Evolutionary conservation across 2,113 vertebrate species (phyloP).

Genomic region (Limanda limanda): DNA sequence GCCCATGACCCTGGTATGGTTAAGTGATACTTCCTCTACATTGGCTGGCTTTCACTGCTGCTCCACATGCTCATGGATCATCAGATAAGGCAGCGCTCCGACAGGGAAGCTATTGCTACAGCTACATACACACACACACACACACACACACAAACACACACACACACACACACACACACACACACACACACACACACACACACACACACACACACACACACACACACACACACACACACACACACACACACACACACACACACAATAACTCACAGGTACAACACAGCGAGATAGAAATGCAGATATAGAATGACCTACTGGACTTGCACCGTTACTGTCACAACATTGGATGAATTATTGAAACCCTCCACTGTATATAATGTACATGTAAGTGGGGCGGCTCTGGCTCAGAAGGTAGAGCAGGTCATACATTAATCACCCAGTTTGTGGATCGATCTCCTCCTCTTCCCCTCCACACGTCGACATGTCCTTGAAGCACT

Average conservation of each 20-base stretch:
- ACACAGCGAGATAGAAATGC: background rate
- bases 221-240: background rate
- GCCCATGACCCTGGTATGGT: slow-evolving; percentile 31
- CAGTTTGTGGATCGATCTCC: slow-evolving; percentile 5
- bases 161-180: no score
- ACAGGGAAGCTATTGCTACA: slow-evolving; percentile 59
- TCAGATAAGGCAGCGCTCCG: slow-evolving; percentile 59
- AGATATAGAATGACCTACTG: no score
- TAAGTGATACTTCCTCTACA: slow-evolving; percentile 57
- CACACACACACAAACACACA: no score
- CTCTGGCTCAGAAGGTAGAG: background rate
- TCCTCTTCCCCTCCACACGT: background rate
- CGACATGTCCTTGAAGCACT: slow-evolving; percentile 3
- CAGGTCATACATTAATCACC: slow-evolving; percentile 6
- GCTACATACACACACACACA: no score
- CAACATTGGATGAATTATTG: background rate
- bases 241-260: background rate
- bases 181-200: no score
- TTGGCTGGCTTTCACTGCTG: slow-evolving; percentile 43
- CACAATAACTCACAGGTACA: background rate
- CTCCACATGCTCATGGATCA: slow-evolving; percentile 61
- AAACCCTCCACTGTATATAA: background rate
- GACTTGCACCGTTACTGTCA: background rate
- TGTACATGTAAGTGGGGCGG: background rate
- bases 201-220: background rate